phyloP scores from a whole-genome alignment of 2,888 invertebrate genomes.

The Zygaena filipendulae region DNA sequence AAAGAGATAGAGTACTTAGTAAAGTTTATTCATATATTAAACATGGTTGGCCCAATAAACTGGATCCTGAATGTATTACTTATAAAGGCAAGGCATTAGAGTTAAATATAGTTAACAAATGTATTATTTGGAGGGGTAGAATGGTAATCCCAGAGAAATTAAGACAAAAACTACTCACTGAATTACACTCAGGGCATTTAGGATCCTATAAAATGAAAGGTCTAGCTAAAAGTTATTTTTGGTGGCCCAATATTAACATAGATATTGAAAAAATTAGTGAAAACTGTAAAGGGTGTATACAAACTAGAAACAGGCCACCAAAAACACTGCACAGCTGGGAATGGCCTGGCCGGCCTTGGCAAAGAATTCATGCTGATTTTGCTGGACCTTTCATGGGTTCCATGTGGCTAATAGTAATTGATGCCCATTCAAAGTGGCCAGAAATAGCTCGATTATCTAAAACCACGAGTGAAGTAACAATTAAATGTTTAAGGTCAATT shows the following conservation, averaged over 20 bases:
- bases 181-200: not conserved
- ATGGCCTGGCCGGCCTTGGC: constrained; percentile 7
- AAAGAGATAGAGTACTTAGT: not conserved
- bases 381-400: constrained; percentile 7
- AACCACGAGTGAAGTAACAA: not conserved
- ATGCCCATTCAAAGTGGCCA: constrained; percentile 7
- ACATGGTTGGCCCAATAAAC: constrained; percentile 2
- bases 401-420: constrained; percentile 7
- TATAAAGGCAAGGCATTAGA: constrained; percentile 3
- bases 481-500: not conserved
- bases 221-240: constrained; percentile 1
- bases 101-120: constrained; percentile 2
- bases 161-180: constrained; percentile 4
- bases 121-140: constrained; percentile 5
- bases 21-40: constrained; percentile 4
- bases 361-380: constrained; percentile 9
- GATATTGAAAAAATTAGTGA: not conserved
- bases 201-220: not conserved
- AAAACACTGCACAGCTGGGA: constrained; percentile 1
- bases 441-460: not conserved
- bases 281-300: not conserved
- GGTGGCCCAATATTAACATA: constrained; percentile 2
- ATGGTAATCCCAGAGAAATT: constrained; percentile 3
- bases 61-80: not conserved
- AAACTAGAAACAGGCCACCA: not conserved